Conservation (phyloP, 2,113 vertebrate species). For the Canis aureus region DNA sequence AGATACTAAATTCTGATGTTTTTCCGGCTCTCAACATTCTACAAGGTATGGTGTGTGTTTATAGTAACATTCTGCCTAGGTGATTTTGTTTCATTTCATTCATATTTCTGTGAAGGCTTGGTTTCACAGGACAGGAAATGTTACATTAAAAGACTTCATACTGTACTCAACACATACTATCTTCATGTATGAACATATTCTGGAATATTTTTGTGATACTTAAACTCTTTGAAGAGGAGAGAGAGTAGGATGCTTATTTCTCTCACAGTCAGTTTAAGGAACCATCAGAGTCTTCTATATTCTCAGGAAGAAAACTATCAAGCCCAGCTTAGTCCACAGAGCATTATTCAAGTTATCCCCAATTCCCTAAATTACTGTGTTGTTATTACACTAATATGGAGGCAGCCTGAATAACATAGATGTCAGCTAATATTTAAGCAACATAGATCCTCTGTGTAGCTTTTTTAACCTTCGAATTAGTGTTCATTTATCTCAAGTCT, state of each 20-base stretch:
- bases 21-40: background rate
- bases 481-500: background rate
- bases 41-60: background rate
- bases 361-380: background rate
- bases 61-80: background rate
- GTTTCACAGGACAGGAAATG: background rate
- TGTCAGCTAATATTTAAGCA: background rate
- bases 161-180: background rate
- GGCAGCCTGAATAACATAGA: background rate
- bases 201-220: background rate
- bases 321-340: background rate
- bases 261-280: background rate
- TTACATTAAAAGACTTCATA: background rate
- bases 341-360: background rate
- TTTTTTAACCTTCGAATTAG: background rate
- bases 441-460: background rate
- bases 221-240: background rate
- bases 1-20: background rate
- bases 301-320: constrained; percentile 7
- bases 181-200: constrained; percentile 1
- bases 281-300: background rate
- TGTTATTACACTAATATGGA: background rate
- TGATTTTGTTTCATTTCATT: background rate
- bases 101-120: background rate
- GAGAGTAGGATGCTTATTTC: background rate